phyloP scores from a whole-genome alignment of 2,888 invertebrate species.

The Bruchidius siliquastri region DNA sequence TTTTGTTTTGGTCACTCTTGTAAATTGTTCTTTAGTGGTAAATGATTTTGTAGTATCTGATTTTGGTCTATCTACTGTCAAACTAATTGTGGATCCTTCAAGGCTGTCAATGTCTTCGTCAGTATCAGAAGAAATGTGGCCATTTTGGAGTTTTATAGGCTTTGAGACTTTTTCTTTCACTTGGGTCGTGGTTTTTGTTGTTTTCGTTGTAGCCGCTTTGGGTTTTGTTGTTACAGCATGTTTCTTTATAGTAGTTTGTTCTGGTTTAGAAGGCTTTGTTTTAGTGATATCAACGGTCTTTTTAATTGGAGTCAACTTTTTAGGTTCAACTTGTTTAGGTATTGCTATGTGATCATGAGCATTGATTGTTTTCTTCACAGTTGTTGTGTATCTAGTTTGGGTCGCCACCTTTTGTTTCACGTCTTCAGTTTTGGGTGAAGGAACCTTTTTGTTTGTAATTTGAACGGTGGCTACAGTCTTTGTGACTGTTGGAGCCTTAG shows the following conservation, averaged over 20 bases:
- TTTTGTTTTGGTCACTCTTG: not conserved
- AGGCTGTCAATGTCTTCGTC: slow-evolving; percentile 31
- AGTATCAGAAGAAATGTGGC: slow-evolving; percentile 28
- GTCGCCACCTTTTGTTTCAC: slow-evolving; percentile 3
- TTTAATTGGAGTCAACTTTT: slow-evolving; percentile 40
- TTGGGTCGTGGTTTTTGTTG: slow-evolving; percentile 17
- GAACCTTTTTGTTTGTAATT: not conserved
- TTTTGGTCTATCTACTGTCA: too few relatives aligned
- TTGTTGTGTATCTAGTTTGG: slow-evolving; percentile 9
- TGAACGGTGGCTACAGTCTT: slow-evolving; percentile 10
- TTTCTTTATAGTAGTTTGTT: slow-evolving; percentile 16
- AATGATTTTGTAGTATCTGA: slow-evolving; percentile 1
- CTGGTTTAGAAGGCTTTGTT: slow-evolving; percentile 5
- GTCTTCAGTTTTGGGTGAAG: slow-evolving; percentile 10
- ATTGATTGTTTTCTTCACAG: slow-evolving; percentile 12
- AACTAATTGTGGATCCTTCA: slow-evolving; percentile 22
- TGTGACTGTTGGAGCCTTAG: slow-evolving; percentile 8
- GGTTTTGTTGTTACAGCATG: slow-evolving; percentile 33
- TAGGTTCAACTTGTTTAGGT: slow-evolving; percentile 12
- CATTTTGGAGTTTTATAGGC: slow-evolving; percentile 25
- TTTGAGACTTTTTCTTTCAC: slow-evolving; percentile 19
- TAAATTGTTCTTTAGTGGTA: not conserved
- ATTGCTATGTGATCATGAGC: slow-evolving; percentile 2
- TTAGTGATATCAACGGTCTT: slow-evolving; percentile 23
- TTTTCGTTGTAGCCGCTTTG: slow-evolving; percentile 21